Evolutionary conservation across 2,888 invertebrate species (phyloP).

Genomic region (Anthoptus insignis): DNA sequence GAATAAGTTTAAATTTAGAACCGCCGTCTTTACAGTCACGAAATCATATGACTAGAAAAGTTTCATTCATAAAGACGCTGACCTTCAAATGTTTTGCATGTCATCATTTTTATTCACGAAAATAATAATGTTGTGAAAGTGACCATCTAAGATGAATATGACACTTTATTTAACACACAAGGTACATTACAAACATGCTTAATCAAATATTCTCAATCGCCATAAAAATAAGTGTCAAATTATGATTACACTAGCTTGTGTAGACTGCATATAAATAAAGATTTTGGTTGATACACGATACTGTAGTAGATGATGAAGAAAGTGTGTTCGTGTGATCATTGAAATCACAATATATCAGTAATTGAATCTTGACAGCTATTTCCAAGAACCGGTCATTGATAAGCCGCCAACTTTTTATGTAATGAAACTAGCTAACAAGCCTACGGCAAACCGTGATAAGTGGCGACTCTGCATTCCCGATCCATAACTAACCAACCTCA

Average conservation of each 20-base stretch:
- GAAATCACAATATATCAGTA: slow-evolving; percentile 24
- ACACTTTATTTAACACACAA: slow-evolving; percentile 19
- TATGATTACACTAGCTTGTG: neutral
- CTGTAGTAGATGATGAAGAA: slow-evolving; percentile 14
- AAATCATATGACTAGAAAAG: too few relatives aligned
- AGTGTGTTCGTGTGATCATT: slow-evolving; percentile 9
- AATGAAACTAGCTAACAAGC: slow-evolving; percentile 5
- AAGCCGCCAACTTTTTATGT: neutral
- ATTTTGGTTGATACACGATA: slow-evolving; percentile 15
- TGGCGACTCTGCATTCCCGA: neutral
- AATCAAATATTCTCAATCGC: neutral
- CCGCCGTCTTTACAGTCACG: too few relatives aligned
- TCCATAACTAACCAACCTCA: too few relatives aligned
- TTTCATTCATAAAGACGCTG: too few relatives aligned
- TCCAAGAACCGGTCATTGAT: neutral
- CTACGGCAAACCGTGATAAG: neutral
- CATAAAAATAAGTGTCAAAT: neutral
- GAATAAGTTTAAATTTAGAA: too few relatives aligned
- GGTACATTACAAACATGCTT: neutral
- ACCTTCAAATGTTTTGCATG: too few relatives aligned
- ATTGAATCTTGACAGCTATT: slow-evolving; percentile 11
- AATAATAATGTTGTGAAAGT: slow-evolving; percentile 43
- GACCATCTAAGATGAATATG: slow-evolving; percentile 38
- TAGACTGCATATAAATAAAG: neutral
- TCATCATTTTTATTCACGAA: too few relatives aligned